Base-by-base conservation (phyloP, 2,797 vertebrate genomes). In the Sparus aurata region DNA sequence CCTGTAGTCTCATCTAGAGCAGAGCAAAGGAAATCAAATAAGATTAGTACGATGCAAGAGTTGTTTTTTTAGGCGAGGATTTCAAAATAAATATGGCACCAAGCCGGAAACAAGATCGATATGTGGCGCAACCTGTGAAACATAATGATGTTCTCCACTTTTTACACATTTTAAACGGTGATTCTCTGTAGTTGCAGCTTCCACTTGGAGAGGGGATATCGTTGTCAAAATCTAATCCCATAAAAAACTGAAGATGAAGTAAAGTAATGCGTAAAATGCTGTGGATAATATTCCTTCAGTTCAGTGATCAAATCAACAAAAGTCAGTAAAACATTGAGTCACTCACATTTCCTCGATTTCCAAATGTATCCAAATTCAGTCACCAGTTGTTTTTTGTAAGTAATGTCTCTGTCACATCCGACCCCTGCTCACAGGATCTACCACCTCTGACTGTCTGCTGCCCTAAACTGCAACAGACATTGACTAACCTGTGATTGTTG, bases 401-500 rank as follows among this genome's bases (percentile, higher is more conserved):
- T 18, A 45, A 55, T 41, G 23, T 62, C 60, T 74, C 59, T 79
- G 34, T 22, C 17, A 52, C 49, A 70, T 79, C 50, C 12, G 22
- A 16, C 12, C 2, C 25, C n/a, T 20, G 22, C 69, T 77, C 75
- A 73, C 43, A 76, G 49, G 27, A 68, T 71, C 62, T 12, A 55
- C 38, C 47, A 54, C 63, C 25, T 82, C 69, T 52, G 61, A 77
- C 50, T 62, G 16, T 74, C 81, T 76, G 73, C 68, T 75, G 49
- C 60, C 23, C 68, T 47, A 23, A 85, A 63, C 73, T 74, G 73
- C 53, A 77, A 78, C 69, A 69, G 61, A 77, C 58, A 87, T 69
- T 84, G 66, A 89, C 75, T 85, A 63, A 86, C 79, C 90, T 84
- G 0, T 86, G 76, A 63, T 65, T 92, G 82, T 94, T 95, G 85